Evolutionary conservation across 2,888 invertebrate species (phyloP), one percentile per base, ranked within the genome.

Genomic region (Leptura quadrifasciata): DNA sequence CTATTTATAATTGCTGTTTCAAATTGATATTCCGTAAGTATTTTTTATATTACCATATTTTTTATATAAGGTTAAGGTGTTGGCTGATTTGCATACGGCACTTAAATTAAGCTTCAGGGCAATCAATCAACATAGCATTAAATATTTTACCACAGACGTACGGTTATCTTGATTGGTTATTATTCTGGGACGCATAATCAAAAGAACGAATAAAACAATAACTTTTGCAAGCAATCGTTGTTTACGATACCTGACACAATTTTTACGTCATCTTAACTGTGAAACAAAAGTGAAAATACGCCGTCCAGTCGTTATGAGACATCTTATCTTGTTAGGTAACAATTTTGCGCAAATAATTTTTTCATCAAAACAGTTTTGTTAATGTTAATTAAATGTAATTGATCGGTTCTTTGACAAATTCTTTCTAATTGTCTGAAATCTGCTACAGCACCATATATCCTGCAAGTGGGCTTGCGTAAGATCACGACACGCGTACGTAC

Each of bases 381-480:
- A 20, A 15, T 31, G 58, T 58, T 57, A 57, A 69, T 17, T 54
- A 57, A 57, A 57, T 17, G 24, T 58, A 58, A 69, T 69, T 58
- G 20, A 69, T 69, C 69, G 58, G 54, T 58, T 47, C 58, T 69
- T 39, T 69, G 69, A 69, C 58, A 58, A 69, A 58, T 69, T 35
- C 27, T 35, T 69, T 20, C 57, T 20, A 58, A 58, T 69, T 58
- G 69, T 69, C 57, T 54, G 55, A 27, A 20, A 47, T 39, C 5
- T 68, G 31, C n/a, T 27, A 58, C 60, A 57, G 10, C 35, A 24
- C 58, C 55, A 31, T 55, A 55, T 68, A 57, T 68, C 55, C 68
- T 20, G 12, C 27, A n/a, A 27, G 47, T 15, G n/a, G 15, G 65
- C 52, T 65, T 65, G 65, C 54, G 17, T 54, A 65, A 54, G 9